Conservation (phyloP, 1,140 invertebrate genomes). For the Macrobrachium nipponense region DNA sequence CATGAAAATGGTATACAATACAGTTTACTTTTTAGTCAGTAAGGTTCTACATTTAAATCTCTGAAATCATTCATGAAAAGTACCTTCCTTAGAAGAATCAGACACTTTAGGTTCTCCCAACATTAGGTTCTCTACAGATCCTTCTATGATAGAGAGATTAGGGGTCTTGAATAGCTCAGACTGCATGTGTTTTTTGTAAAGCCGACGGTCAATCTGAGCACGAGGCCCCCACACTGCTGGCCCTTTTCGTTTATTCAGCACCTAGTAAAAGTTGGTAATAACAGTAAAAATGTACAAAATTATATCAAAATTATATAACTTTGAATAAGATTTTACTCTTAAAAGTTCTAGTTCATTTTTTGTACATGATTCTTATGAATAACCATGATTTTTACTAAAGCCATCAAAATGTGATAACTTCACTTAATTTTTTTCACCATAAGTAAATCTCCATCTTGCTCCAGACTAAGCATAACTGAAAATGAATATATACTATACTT, state of each 20-base stretch:
- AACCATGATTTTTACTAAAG: no score
- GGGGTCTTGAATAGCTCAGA: slow-evolving; percentile 76
- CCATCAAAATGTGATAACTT: no score
- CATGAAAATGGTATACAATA: no score
- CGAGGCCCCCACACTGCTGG: slow-evolving; percentile 92
- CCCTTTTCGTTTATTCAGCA: slow-evolving; percentile 82
- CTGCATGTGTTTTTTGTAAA: slow-evolving; percentile 89
- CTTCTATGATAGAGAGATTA: slow-evolving; percentile 80
- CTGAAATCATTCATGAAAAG: not conserved
- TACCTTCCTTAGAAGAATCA: not conserved
- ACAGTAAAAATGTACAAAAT: not conserved
- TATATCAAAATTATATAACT: not conserved
- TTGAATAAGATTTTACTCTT: not conserved
- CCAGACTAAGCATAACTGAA: no score
- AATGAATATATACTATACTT: no score
- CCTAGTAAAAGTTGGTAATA: slow-evolving; percentile 67
- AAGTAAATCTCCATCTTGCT: no score
- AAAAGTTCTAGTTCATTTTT: no score
- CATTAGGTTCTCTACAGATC: slow-evolving; percentile 87
- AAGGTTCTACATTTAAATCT: not conserved
- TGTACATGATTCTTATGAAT: no score
- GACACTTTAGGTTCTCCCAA: slow-evolving; percentile 68
- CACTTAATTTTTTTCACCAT: no score
- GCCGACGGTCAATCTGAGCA: slow-evolving; percentile 88
- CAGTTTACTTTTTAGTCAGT: no score